A percentile compares a stretch with the other conserved stretches of the same genome.
These are phyloP conservation scores for Trichogramma evanescens DNA, from an alignment of 2,888 invertebrate genomes.

Conservation along the genomic window DNA sequence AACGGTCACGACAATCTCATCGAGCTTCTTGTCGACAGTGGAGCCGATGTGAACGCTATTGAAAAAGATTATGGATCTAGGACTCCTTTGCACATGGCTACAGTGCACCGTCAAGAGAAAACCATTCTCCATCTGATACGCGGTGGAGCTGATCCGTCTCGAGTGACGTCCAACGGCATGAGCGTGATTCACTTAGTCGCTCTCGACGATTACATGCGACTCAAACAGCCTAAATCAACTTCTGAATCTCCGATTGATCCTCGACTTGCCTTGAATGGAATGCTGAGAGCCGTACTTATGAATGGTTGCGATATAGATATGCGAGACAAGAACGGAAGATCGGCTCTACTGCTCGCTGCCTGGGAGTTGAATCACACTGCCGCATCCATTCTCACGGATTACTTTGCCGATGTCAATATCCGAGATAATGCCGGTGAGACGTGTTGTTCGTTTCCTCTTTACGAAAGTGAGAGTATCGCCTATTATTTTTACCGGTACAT, in stretches of 20 bases:
- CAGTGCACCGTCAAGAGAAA: constrained; percentile 4
- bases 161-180: constrained; percentile 4
- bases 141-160: constrained; percentile 9
- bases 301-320: constrained; percentile 11
- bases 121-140: constrained; percentile 6
- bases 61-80: not conserved
- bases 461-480: constrained; percentile 7
- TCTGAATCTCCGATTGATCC: not conserved
- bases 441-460: constrained; percentile 2
- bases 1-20: constrained; percentile 7
- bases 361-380: constrained; percentile 11
- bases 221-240: constrained; percentile 1
- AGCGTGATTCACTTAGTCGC: constrained; percentile 15
- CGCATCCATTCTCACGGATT: constrained; percentile 6
- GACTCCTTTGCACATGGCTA: constrained; percentile 17
- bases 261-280: too few species aligned
- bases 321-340: constrained; percentile 10
- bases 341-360: constrained; percentile 14
- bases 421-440: constrained; percentile 10
- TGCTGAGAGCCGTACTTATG: too few species aligned
- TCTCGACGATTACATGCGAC: constrained; percentile 9
- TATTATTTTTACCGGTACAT: constrained; percentile 9
- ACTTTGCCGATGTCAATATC: constrained; percentile 16
- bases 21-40: constrained; percentile 7
- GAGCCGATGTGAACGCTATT: constrained; percentile 9